These are phyloP conservation scores for Ctenomys sociabilis DNA, from an alignment of 2,113 vertebrate genomes.

Conservation along the genomic window DNA sequence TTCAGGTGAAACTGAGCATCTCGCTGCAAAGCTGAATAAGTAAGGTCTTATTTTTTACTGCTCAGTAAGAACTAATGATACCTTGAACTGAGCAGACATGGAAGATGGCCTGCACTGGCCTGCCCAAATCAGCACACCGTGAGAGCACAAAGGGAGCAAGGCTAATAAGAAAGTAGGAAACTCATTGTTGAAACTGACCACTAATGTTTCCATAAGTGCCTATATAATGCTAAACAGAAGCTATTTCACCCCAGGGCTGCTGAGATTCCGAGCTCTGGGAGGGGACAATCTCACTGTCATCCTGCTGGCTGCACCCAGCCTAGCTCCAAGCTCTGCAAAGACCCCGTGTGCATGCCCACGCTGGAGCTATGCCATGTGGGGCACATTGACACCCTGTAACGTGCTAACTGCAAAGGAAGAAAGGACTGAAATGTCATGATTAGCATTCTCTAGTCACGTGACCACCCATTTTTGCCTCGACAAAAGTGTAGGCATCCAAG, in stretches of 20 bases:
- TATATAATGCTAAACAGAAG: neutral
- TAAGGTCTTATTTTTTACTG: neutral
- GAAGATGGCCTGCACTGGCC: neutral
- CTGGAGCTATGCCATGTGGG: neutral
- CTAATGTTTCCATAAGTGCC: neutral
- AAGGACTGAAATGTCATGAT: neutral
- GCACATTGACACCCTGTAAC: neutral
- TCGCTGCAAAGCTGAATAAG: neutral
- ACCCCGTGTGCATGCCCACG: accelerated
- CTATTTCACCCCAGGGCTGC: neutral
- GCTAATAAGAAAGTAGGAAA: neutral
- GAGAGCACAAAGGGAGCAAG: neutral
- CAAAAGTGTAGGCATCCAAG: neutral
- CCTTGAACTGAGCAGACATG: neutral
- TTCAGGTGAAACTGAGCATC: neutral
- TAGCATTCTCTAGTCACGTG: no score
- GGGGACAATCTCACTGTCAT: accelerated
- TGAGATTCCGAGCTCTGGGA: accelerated
- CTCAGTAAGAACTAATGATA: neutral
- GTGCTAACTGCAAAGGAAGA: neutral
- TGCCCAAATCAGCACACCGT: neutral
- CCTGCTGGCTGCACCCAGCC: no score
- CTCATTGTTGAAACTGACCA: neutral
- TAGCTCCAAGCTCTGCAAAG: neutral
- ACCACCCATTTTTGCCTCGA: neutral